Evolutionary conservation across 2,113 vertebrate genomes (phyloP).

Genomic region (Ondatra zibethicus): DNA sequence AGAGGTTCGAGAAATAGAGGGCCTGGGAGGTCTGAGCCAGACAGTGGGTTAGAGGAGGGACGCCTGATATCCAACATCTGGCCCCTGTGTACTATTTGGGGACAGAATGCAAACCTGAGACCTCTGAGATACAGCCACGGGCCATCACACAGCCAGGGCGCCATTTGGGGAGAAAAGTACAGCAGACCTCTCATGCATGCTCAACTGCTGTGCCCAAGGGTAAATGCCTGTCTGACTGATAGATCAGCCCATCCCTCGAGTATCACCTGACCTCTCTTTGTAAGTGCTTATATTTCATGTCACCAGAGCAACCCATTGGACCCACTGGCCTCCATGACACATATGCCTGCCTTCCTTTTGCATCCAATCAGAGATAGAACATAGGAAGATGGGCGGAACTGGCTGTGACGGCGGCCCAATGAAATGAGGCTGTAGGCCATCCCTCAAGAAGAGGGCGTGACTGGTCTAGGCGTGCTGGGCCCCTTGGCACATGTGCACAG

Average conservation of each 20-base stretch:
- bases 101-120: not conserved
- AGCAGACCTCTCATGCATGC: not conserved
- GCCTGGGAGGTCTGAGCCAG: not conserved
- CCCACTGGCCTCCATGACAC: not conserved
- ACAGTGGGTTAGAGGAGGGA: not conserved
- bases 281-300: accelerated
- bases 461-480: not conserved
- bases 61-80: not conserved
- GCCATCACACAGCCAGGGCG: not conserved
- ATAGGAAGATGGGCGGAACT: too few relatives aligned
- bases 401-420: not conserved
- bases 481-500: not conserved
- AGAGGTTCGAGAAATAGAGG: not conserved
- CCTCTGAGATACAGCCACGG: not conserved
- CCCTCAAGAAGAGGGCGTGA: not conserved
- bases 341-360: accelerated
- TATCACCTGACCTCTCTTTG: accelerated
- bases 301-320: not conserved
- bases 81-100: not conserved
- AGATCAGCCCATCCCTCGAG: not conserved
- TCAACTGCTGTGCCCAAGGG: not conserved
- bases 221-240: accelerated
- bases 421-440: not conserved
- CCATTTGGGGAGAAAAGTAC: not conserved
- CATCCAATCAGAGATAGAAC: not conserved